phyloP scores from a whole-genome alignment of 2,797 vertebrate species.

The Anguilla anguilla region DNA sequence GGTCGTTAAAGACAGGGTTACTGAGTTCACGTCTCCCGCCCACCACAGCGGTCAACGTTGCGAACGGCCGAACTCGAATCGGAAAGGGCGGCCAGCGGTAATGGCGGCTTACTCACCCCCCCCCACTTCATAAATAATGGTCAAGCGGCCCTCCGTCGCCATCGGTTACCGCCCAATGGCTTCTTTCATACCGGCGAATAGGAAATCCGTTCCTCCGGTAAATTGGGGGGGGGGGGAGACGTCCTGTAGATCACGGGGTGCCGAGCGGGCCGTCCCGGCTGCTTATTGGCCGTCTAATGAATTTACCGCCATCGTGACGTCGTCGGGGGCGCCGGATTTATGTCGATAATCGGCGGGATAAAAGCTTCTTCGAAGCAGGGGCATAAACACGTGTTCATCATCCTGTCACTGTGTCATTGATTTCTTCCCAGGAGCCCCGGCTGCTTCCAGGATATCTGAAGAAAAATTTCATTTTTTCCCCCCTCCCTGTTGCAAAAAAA shows the following conservation, averaged over 20 bases:
- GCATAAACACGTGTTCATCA: conserved; percentile 15
- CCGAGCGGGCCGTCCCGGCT: conserved; percentile 51
- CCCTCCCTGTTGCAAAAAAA: neutral
- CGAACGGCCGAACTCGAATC: conserved; percentile 1
- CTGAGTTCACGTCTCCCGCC: neutral
- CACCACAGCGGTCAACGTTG: neutral
- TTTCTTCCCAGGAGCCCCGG: neutral
- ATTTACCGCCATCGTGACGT: conserved; percentile 51
- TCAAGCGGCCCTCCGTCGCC: neutral
- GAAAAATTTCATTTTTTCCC: neutral
- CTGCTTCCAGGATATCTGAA: neutral
- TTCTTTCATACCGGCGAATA: conserved; percentile 50
- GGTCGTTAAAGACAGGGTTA: neutral
- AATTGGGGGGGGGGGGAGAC: conserved; percentile 51
- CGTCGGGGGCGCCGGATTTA: conserved; percentile 52
- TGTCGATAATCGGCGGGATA: conserved; percentile 56
- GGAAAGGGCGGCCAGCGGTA: neutral
- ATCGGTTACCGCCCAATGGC: conserved; percentile 31
- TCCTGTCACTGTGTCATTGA: conserved; percentile 29
- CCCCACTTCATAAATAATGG: neutral
- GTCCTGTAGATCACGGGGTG: conserved; percentile 58
- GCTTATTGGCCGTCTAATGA: conserved; percentile 54
- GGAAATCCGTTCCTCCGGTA: conserved; percentile 63
- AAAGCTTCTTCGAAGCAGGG: conserved; percentile 35
- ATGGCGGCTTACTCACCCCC: neutral